phyloP scores from a whole-genome alignment of 37 sponge, comb jelly and placozoan species.

The Chondrilla cf. caribensis region DNA sequence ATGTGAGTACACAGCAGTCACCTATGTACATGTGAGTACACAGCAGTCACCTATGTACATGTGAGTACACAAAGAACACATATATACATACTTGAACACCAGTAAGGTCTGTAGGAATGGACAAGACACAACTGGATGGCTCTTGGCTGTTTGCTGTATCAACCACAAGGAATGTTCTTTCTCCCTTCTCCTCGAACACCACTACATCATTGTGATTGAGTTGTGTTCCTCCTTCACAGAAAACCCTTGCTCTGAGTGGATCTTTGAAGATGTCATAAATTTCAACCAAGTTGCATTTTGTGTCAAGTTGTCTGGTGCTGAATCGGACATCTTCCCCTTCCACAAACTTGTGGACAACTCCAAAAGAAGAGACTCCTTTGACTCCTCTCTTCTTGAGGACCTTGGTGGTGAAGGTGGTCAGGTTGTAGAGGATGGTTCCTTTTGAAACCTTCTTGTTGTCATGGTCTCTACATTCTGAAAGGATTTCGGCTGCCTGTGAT shows the following conservation, averaged over 20 bases:
- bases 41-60: no score
- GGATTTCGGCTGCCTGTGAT: not conserved
- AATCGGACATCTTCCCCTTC: not conserved
- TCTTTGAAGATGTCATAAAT: not conserved
- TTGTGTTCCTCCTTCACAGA: not conserved
- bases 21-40: no score
- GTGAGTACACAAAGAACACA: no score
- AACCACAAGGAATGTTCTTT: not conserved
- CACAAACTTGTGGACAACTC: not conserved
- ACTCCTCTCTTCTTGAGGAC: constrained; percentile 1
- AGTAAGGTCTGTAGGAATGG: no score
- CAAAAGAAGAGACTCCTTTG: not conserved
- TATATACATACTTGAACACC: no score
- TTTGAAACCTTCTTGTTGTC: not conserved
- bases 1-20: no score
- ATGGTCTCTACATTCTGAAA: not conserved
- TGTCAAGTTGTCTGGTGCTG: not conserved
- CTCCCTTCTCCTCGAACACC: not conserved
- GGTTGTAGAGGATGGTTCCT: not conserved
- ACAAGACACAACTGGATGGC: no score
- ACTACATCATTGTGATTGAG: not conserved
- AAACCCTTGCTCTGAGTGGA: not conserved
- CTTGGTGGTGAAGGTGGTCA: not conserved
- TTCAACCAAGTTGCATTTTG: not conserved
- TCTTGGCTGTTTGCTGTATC: not conserved